These are phyloP conservation scores for Xanthorhoe designata DNA, from an alignment of 2,888 invertebrate species.

Conservation along the genomic window DNA sequence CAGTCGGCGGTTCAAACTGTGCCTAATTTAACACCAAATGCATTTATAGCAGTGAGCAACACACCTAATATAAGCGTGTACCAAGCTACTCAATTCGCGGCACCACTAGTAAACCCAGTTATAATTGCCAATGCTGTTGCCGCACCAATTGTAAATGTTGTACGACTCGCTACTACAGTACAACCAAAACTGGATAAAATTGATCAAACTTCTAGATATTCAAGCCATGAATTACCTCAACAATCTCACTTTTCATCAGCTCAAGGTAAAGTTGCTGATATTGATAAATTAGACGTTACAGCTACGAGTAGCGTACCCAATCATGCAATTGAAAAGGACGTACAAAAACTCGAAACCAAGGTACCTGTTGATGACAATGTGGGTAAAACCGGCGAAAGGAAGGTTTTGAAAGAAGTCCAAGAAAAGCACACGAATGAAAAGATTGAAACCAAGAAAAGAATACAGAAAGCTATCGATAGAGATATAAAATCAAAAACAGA, in stretches of 20 bases:
- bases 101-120: conserved; percentile 57
- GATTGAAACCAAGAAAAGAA: conserved; percentile 30
- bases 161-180: conserved; percentile 30
- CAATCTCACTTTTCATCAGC: background rate
- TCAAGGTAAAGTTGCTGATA: conserved; percentile 11
- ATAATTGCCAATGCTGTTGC: conserved; percentile 58
- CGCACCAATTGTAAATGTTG: conserved; percentile 38
- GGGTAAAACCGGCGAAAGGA: conserved; percentile 53
- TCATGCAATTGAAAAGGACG: conserved; percentile 8
- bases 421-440: conserved; percentile 52
- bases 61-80: conserved; percentile 58
- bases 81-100: conserved; percentile 57
- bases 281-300: conserved; percentile 8
- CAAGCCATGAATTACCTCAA: conserved; percentile 14
- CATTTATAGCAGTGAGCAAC: conserved; percentile 53
- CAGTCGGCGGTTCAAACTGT: conserved; percentile 47
- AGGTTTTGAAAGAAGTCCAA: conserved; percentile 64
- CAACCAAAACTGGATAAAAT: conserved; percentile 20
- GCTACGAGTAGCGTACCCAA: background rate
- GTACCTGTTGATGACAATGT: conserved; percentile 40
- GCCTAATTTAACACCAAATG: conserved; percentile 45
- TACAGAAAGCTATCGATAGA: conserved; percentile 21
- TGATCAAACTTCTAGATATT: conserved; percentile 6
- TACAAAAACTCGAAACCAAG: conserved; percentile 29
- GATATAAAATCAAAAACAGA: conserved; percentile 39